Evolutionary conservation across 2,797 vertebrate species (phyloP).

Genomic region (Betta splendens): DNA sequence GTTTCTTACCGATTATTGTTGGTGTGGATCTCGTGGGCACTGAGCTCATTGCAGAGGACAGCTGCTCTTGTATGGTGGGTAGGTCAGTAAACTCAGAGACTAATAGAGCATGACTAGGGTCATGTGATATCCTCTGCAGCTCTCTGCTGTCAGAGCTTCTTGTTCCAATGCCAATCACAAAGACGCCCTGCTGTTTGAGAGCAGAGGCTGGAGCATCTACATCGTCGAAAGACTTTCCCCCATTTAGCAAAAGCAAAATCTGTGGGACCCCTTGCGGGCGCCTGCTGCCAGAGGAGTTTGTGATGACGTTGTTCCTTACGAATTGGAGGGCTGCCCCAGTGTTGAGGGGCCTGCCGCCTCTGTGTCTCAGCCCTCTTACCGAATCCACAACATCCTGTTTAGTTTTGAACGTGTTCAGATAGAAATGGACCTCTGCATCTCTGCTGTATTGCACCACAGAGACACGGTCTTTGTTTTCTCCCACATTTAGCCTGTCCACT

Average conservation of each 20-base stretch:
- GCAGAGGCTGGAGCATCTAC: constrained; percentile 69
- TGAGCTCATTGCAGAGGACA: too few relatives aligned
- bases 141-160: constrained; percentile 48
- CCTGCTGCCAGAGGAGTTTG: constrained; percentile 76
- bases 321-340: constrained; percentile 60
- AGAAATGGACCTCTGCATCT: too few relatives aligned
- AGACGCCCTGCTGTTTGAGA: constrained; percentile 81
- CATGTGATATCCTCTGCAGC: constrained; percentile 40
- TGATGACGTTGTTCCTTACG: constrained; percentile 38
- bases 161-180: constrained; percentile 72
- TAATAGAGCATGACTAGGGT: constrained; percentile 13
- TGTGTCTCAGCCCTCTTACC: constrained; percentile 46
- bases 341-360: constrained; percentile 49
- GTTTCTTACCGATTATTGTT: too few relatives aligned
- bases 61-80: too few relatives aligned
- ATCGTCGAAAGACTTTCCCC: constrained; percentile 81
- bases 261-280: constrained; percentile 79
- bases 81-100: constrained; percentile 56
- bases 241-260: constrained; percentile 82
- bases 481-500: too few relatives aligned
- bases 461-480: too few relatives aligned
- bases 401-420: too few relatives aligned
- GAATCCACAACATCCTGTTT: constrained; percentile 41
- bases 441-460: too few relatives aligned
- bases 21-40: too few relatives aligned